Conservation (phyloP, 2,113 vertebrate genomes). For the Mystacornis crossleyi region DNA sequence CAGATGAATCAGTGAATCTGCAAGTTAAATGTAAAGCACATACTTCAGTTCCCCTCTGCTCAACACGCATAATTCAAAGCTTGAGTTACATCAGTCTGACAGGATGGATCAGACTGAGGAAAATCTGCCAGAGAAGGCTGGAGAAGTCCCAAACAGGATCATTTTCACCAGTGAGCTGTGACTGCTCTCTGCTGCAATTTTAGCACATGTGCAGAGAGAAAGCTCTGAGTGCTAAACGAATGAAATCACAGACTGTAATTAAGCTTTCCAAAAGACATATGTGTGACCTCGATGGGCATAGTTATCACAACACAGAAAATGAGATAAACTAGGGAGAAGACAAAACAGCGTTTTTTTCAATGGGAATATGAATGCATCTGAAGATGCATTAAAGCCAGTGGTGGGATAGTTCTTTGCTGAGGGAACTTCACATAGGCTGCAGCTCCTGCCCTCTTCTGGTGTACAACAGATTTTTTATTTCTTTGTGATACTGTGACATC, state of each 20-base stretch:
- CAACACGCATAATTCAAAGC: neutral
- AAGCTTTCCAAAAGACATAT: neutral
- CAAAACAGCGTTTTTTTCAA: neutral
- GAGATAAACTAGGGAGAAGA: neutral
- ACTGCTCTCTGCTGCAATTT: conserved; percentile 30
- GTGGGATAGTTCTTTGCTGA: neutral
- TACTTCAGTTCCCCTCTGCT: neutral
- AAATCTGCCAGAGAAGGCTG: neutral
- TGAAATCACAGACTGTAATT: neutral
- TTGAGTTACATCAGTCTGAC: neutral
- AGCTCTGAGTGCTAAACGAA: neutral
- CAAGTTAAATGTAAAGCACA: neutral
- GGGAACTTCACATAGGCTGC: neutral
- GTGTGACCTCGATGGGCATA: neutral
- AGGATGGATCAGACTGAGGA: neutral
- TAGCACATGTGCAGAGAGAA: neutral
- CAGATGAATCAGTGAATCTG: neutral
- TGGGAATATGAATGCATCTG: neutral
- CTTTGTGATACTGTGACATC: neutral
- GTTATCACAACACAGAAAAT: neutral
- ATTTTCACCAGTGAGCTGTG: neutral
- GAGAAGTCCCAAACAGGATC: neutral
- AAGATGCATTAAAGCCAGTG: neutral
- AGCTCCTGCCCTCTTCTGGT: neutral
- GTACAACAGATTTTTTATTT: neutral